These are phyloP conservation scores for Acrocephalus scirpaceus DNA, from an alignment of 2,797 vertebrate species.

Conservation along the genomic window DNA sequence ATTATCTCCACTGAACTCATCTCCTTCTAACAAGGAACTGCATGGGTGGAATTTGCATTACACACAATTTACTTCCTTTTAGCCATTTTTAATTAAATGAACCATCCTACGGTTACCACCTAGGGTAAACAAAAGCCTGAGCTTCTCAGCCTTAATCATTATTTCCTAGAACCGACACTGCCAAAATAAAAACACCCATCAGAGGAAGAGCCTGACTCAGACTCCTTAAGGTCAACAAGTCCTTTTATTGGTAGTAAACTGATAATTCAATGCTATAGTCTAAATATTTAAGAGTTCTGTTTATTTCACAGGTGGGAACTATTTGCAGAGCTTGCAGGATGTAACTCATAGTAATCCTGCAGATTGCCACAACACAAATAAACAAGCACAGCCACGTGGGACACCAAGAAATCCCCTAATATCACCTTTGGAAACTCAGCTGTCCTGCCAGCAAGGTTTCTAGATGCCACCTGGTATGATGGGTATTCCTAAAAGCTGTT, in stretches of 20 bases:
- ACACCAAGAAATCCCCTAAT: background rate
- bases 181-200: background rate
- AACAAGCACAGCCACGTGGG: slow-evolving; percentile 1
- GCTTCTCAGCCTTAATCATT: background rate
- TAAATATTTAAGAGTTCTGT: slow-evolving; percentile 69
- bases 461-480: too few species aligned
- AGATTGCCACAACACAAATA: slow-evolving; percentile 25
- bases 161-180: background rate
- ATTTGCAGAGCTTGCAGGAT: slow-evolving; percentile 60
- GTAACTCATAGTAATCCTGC: slow-evolving; percentile 1
- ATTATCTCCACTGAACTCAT: background rate
- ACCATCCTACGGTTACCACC: background rate
- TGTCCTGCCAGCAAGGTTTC: too few species aligned
- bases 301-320: slow-evolving; percentile 61
- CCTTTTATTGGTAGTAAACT: slow-evolving; percentile 1
- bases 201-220: background rate
- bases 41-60: slow-evolving; percentile 29
- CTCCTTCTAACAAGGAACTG: background rate
- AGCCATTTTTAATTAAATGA: slow-evolving; percentile 33
- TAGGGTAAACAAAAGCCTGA: slow-evolving; percentile 6
- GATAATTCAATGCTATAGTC: slow-evolving; percentile 8
- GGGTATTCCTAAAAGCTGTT: too few species aligned
- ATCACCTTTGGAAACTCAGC: too few species aligned
- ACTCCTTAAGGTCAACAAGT: background rate
- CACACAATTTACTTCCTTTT: slow-evolving; percentile 20